phyloP scores from a whole-genome alignment of 2,888 invertebrate species.

The Gnatocerus cornutus region DNA sequence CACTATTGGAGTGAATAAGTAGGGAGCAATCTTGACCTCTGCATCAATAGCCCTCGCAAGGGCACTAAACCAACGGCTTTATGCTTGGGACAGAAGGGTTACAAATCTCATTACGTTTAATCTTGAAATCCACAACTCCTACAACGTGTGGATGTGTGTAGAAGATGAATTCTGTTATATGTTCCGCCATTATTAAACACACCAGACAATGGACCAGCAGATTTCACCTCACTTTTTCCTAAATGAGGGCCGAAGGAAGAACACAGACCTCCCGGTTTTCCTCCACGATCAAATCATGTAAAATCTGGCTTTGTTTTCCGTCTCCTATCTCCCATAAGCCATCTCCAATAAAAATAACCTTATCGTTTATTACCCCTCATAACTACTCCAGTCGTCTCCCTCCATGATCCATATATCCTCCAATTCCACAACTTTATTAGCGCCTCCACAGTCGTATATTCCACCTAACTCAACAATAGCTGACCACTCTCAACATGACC shows the following conservation, averaged over 20 bases:
- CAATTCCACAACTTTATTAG: conserved; percentile 28
- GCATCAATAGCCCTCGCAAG: conserved; percentile 38
- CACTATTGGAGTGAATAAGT: conserved; percentile 28
- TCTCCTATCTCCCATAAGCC: not conserved
- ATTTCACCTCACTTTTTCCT: no score
- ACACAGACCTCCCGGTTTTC: no score
- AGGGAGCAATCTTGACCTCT: conserved; percentile 38
- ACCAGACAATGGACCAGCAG: not conserved
- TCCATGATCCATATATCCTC: conserved; percentile 5
- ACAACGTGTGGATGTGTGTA: conserved; percentile 16
- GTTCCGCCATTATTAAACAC: not conserved
- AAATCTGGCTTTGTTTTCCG: not conserved
- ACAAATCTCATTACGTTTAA: conserved; percentile 53
- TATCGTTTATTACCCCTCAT: conserved; percentile 26
- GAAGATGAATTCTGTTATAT: conserved; percentile 14
- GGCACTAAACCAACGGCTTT: conserved; percentile 45
- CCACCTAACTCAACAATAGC: conserved; percentile 44
- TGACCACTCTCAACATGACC: conserved; percentile 31
- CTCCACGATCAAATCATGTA: not conserved
- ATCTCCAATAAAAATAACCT: conserved; percentile 11
- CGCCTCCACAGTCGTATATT: conserved; percentile 32
- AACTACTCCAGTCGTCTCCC: conserved; percentile 3
- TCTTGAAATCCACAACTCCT: conserved; percentile 41
- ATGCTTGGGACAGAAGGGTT: conserved; percentile 44
- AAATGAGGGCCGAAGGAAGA: no score